Evolutionary conservation across 2,888 invertebrate species (phyloP), one percentile per base, ranked within the genome.

Genomic region (Gastrophysa polygoni): DNA sequence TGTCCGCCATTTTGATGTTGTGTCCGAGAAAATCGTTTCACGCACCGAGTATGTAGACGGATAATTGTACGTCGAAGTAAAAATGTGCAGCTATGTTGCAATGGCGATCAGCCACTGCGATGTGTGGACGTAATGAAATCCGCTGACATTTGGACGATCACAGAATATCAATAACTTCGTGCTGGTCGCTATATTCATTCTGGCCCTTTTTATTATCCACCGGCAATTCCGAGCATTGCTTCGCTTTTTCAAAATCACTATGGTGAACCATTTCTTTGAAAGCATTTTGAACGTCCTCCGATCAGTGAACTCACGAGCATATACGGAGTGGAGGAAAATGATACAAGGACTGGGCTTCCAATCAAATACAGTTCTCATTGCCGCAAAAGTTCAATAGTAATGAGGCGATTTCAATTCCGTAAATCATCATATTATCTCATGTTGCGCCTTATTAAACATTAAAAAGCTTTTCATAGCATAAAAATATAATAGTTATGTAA

Each of bases 31-130:
- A 75, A 75, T 73, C 70, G 70, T 71, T 72, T 74, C 71, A 72
- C 71, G 73, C 71, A 73, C 70, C 63, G 64, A 66, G 67, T 71
- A 72, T 73, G 73, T 74, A 73, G 73, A 73, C 74, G 63, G 73
- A 73, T 74, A 74, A 74, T 74, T 75, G 70, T 71, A 72, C 68
- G 71, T 73, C 70, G 68, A 72, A 69, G 73, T 73, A 75, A 74
- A 75, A 74, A 75, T 75, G 72, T 68, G 69, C 70, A 73, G 71
- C 70, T 71, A 75, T 75, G 71, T 69, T 69, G 70, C 73, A 72
- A 74, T 69, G 71, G 73, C 73, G 66, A 73, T 68, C 64, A 67
- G 65, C 24, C 46, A 61, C 61, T 64, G 56, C 32, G 28, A 47
- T 56, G 29, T 61, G 61, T 56, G 34, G 61, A 47, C 71, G 69